Evolutionary conservation across 2,888 invertebrate genomes (phyloP).

Genomic region (Ectemnius cavifrons): DNA sequence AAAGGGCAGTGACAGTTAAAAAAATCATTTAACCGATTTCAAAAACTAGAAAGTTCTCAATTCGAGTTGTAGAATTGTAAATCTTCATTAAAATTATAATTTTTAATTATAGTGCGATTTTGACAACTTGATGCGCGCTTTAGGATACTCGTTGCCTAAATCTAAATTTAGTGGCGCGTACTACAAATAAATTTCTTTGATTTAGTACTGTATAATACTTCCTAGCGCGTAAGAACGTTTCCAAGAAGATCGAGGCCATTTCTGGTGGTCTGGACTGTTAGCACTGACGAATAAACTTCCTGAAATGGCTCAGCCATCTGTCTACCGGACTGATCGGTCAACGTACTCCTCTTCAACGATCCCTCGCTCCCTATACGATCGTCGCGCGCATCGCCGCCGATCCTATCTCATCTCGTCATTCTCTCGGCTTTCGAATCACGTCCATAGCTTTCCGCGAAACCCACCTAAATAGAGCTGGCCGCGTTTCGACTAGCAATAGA

Average conservation of each 20-base stretch:
- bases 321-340: conserved; percentile 49
- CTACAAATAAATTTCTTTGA: too few relatives aligned
- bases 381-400: background rate
- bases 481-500: background rate
- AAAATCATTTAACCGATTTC: too few relatives aligned
- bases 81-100: too few relatives aligned
- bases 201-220: too few relatives aligned
- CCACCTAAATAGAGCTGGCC: background rate
- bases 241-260: conserved; percentile 47
- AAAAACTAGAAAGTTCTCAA: too few relatives aligned
- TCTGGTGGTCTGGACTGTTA: conserved; percentile 32
- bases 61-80: too few relatives aligned
- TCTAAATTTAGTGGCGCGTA: too few relatives aligned
- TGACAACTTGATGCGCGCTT: too few relatives aligned
- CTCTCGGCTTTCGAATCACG: conserved; percentile 3
- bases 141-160: too few relatives aligned
- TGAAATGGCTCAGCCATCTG: conserved; percentile 51
- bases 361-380: conserved; percentile 27
- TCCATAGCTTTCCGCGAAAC: background rate
- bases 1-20: too few relatives aligned
- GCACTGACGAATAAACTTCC: conserved; percentile 49
- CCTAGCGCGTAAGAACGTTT: conserved; percentile 7
- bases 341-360: conserved; percentile 52
- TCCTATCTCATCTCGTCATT: conserved; percentile 25
- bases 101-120: too few relatives aligned